These are phyloP conservation scores for Melanotaenia maccullochi DNA, from an alignment of 2,797 vertebrate species.

Conservation along the genomic window DNA sequence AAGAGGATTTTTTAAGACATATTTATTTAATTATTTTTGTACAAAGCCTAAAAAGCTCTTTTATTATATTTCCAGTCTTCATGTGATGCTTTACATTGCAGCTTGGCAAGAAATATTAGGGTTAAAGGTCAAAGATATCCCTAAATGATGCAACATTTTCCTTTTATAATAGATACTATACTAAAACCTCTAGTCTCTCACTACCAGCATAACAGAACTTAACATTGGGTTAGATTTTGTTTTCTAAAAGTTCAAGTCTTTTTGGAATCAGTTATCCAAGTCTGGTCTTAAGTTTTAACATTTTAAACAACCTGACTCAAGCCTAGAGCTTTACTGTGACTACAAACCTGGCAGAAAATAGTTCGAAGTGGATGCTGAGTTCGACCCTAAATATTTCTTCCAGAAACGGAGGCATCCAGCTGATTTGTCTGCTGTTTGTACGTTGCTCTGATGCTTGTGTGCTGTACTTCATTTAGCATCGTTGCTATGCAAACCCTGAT, in stretches of 20 bases:
- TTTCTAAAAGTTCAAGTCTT: not conserved
- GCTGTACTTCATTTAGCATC: conserved; percentile 8
- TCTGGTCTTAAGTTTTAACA: not conserved
- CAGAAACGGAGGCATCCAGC: conserved; percentile 43
- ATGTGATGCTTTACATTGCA: not conserved
- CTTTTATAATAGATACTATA: too few relatives aligned
- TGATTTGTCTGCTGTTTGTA: conserved; percentile 18
- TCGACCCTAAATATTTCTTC: not conserved
- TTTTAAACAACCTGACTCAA: not conserved
- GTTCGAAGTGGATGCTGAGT: not conserved
- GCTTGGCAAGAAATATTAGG: not conserved
- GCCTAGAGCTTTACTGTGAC: not conserved
- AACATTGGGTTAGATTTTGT: too few relatives aligned
- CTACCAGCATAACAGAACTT: too few relatives aligned
- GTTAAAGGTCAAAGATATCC: too few relatives aligned
- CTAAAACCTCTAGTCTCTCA: too few relatives aligned
- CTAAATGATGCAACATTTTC: too few relatives aligned
- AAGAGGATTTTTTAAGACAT: not conserved
- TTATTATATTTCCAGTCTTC: not conserved
- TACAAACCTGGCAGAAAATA: not conserved
- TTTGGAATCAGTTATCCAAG: not conserved
- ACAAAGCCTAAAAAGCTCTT: not conserved
- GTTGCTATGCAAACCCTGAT: conserved; percentile 15
- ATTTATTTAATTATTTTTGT: not conserved
- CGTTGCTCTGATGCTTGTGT: conserved; percentile 27